phyloP scores from a whole-genome alignment of 2,888 invertebrate genomes.

The Zaprionus lineosus region DNA sequence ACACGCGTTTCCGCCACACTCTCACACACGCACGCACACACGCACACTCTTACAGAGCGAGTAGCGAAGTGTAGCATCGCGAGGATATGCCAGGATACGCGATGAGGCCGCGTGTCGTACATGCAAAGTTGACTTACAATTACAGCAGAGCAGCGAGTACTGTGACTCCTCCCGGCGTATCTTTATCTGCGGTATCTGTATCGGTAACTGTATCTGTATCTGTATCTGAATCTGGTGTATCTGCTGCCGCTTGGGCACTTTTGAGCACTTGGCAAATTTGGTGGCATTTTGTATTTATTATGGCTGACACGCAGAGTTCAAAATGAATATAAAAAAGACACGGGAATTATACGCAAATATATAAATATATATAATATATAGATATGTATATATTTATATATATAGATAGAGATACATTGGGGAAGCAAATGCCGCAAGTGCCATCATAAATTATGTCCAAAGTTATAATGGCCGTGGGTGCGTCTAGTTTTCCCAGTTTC shows the following conservation, averaged over 20 bases:
- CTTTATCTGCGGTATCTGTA: constrained; percentile 18
- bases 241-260: constrained; percentile 31
- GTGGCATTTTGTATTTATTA: constrained; percentile 42
- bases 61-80: too few species aligned
- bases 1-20: constrained; percentile 38
- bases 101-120: constrained; percentile 42
- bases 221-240: too few species aligned
- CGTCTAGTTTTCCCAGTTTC: constrained; percentile 68
- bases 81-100: constrained; percentile 6
- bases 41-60: not conserved
- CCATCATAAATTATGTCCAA: constrained; percentile 71
- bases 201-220: constrained; percentile 18
- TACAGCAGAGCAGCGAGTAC: constrained; percentile 21
- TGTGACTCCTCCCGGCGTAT: constrained; percentile 10
- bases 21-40: constrained; percentile 5
- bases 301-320: constrained; percentile 63
- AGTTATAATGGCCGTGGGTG: constrained; percentile 68
- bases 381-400: not conserved
- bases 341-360: constrained; percentile 17
- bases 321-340: constrained; percentile 28
- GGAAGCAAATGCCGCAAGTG: constrained; percentile 57
- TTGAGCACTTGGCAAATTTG: constrained; percentile 45
- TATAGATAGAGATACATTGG: constrained; percentile 4
- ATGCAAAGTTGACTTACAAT: constrained; percentile 53
- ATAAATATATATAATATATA: not conserved